phyloP scores from a whole-genome alignment of 1,140 invertebrate species.

The Cataglyphis hispanica region DNA sequence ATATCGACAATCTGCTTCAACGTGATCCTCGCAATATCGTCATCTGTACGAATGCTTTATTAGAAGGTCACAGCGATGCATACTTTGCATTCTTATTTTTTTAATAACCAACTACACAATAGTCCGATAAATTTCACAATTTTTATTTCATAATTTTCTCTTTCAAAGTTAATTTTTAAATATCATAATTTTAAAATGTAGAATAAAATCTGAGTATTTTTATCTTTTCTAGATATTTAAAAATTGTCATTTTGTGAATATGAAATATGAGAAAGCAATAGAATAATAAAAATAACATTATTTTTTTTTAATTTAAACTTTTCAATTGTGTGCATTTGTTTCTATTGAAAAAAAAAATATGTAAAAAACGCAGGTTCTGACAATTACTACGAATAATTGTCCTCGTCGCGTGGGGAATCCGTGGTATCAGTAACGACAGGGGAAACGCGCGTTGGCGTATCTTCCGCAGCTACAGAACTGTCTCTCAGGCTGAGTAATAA shows the following conservation, averaged over 20 bases:
- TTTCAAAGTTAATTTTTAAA: background rate
- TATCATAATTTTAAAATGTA: background rate
- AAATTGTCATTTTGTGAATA: conserved; percentile 12
- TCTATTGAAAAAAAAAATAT: background rate
- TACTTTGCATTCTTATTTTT: background rate
- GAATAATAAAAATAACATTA: background rate
- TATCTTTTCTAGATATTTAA: background rate
- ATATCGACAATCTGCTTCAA: conserved; percentile 43
- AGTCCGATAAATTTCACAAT: background rate
- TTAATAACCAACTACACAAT: background rate
- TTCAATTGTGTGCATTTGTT: background rate
- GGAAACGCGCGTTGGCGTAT: conserved; percentile 58
- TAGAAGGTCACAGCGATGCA: background rate
- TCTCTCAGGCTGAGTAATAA: conserved; percentile 60
- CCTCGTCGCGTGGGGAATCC: conserved; percentile 42
- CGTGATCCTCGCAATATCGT: conserved; percentile 24
- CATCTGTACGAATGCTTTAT: conserved; percentile 41
- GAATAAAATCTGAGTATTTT: conserved; percentile 3
- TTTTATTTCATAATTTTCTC: background rate
- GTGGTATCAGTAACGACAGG: conserved; percentile 40
- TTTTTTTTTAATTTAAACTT: background rate
- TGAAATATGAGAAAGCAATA: background rate
- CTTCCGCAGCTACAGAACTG: conserved; percentile 51
- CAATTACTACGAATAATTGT: conserved; percentile 55
- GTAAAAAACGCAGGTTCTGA: background rate